phyloP scores from a whole-genome alignment of 1,140 invertebrate species.

The Araneus ventricosus region DNA sequence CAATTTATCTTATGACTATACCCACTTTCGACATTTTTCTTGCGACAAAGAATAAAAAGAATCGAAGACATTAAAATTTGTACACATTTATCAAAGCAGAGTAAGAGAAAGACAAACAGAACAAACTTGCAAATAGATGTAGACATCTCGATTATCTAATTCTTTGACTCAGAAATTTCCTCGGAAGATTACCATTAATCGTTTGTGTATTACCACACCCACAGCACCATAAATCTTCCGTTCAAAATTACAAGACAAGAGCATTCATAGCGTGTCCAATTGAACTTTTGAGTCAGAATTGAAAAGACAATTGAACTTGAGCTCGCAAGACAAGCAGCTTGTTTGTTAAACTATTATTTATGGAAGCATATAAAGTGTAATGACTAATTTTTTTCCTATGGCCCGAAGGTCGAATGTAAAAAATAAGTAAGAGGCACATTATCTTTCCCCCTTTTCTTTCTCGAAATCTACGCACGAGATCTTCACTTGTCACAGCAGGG shows the following conservation, averaged over 20 bases:
- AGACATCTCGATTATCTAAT: not conserved
- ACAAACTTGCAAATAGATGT: not conserved
- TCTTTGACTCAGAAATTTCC: not conserved
- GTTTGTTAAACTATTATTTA: constrained; percentile 17
- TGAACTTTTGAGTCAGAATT: not conserved
- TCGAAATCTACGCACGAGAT: constrained; percentile 45
- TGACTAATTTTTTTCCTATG: constrained; percentile 19
- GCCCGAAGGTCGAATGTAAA: not conserved
- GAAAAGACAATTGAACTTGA: not conserved
- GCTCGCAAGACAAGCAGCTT: not conserved
- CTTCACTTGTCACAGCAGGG: constrained; percentile 51
- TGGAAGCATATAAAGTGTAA: not conserved
- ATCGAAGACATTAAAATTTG: too few species aligned
- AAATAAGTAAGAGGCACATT: not conserved
- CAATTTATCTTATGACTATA: too few species aligned
- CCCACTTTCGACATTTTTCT: too few species aligned
- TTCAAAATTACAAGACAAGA: constrained; percentile 4
- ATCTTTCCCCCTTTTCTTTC: constrained; percentile 7
- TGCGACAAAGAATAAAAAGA: too few species aligned
- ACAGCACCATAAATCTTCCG: not conserved
- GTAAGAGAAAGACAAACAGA: not conserved
- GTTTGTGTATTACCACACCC: not conserved
- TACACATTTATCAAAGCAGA: not conserved
- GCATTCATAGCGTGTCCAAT: not conserved
- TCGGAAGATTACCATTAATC: not conserved